phyloP scores from a whole-genome alignment of 2,113 vertebrate species.

The Paedocypris sp. region DNA sequence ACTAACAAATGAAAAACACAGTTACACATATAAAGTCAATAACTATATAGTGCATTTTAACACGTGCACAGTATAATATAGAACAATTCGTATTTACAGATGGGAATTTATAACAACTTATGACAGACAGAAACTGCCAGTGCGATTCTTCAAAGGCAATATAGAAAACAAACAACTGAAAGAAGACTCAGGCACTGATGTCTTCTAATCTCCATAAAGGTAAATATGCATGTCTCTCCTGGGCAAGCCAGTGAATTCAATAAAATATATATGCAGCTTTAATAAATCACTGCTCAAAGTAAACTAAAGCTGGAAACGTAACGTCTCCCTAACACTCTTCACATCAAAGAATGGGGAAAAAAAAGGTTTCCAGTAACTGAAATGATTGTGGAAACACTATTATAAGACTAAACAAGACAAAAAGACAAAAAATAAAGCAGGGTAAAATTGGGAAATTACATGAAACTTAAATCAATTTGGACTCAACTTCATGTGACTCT shows the following conservation, averaged over 20 bases:
- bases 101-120: constrained; percentile 11
- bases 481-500: constrained; percentile 4
- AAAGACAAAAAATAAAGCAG: constrained; percentile 1
- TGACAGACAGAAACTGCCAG: constrained; percentile 26
- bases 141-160: constrained; percentile 33
- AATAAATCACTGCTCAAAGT: constrained; percentile 21
- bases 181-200: constrained; percentile 27
- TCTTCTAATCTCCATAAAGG: constrained; percentile 33
- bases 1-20: too few species aligned
- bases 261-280: constrained; percentile 44
- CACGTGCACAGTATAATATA: too few species aligned
- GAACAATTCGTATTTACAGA: constrained; percentile 28
- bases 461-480: not conserved
- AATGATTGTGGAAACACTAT: constrained; percentile 6
- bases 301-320: constrained; percentile 5
- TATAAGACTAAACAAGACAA: constrained; percentile 7
- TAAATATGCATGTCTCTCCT: constrained; percentile 26
- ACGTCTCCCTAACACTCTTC: constrained; percentile 2
- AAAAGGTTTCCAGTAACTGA: not conserved
- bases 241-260: constrained; percentile 31
- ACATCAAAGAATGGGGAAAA: not conserved
- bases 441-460: constrained; percentile 9
- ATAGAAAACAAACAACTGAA: constrained; percentile 29
- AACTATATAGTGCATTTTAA: too few species aligned
- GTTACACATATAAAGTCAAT: too few species aligned